Evolutionary conservation across 2,113 vertebrate genomes (phyloP).

Genomic region (Progne subis): DNA sequence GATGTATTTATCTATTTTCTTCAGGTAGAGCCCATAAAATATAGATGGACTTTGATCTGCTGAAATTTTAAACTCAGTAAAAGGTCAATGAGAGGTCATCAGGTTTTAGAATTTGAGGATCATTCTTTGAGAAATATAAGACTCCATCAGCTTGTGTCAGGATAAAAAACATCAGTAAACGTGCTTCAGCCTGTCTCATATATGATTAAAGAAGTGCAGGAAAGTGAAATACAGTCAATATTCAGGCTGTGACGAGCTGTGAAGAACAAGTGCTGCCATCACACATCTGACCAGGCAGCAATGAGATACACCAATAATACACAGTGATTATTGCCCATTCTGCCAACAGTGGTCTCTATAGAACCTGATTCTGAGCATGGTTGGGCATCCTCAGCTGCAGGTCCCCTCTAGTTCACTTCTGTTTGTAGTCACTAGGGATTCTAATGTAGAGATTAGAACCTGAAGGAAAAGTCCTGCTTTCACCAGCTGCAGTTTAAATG

Average conservation of each 20-base stretch:
- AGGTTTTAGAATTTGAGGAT: neutral
- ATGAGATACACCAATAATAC: neutral
- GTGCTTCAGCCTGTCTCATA: neutral
- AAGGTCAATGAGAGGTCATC: neutral
- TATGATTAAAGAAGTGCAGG: neutral
- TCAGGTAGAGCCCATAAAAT: neutral
- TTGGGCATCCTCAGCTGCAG: neutral
- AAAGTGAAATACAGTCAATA: neutral
- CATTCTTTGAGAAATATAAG: neutral
- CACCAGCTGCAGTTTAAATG: neutral
- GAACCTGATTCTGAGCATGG: neutral
- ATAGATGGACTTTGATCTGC: neutral
- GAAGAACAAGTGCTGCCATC: neutral
- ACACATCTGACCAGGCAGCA: neutral
- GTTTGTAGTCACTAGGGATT: neutral
- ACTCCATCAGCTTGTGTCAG: neutral
- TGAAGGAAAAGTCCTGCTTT: neutral
- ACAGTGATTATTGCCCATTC: neutral
- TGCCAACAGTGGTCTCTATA: neutral
- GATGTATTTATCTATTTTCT: neutral
- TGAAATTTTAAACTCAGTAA: neutral
- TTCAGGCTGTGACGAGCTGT: neutral
- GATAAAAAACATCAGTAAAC: neutral
- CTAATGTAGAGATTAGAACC: neutral
- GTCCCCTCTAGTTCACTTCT: neutral